Base-by-base conservation (phyloP, 2,888 invertebrate genomes). In the Agonopterix heracliana region DNA sequence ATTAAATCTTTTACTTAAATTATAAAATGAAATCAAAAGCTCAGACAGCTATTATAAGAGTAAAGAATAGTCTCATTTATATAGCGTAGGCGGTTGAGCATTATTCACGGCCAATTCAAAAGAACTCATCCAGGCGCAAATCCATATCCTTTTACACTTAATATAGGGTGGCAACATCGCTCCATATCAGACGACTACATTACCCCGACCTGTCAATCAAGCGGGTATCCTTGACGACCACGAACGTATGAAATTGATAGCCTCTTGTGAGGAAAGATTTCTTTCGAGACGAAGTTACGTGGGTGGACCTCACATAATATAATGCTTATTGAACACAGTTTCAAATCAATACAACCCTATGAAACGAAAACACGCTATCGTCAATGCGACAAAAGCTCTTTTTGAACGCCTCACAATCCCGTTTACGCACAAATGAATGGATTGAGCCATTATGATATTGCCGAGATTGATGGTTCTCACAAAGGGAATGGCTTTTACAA, bases 141-240 rank as follows among this genome's bases (percentile, higher is more conserved):
- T 73, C 63, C 65, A 71, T 72, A 75, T 70, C 72, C 68, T 66
- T 73, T 74, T 70, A 71, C 68, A 64, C 57, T 66, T 55, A 63
- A 63, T 68, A 63, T 69, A 63, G 62, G 67, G 55, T 61, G 53
- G 55, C 49, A 47, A 44, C 35, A 41, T 48, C 17, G 55, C 56
- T 51, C 56, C 66, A 64, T 63, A 66, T 68, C 66, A 70, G 60
- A 56, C 64, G 64, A 63, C 61, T 65, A 68, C 66, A 72, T 74
- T 72, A 73, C 64, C 68, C 68, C 61, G 71, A 66, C 66, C 72
- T 74, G 80, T 81, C 81, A 78, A 80, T 82, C 81, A 81, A 66
- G 63, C 61, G 57, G 26, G 71, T 74, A 73, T 67, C 72, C 76
- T 71, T 71, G 74, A 70, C 73, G 68, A 74, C 68, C 63, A 59